Percentiles rank a stretch among this genome's conserved stretches.
These are phyloP conservation scores for Halictus quadricinctus DNA, from an alignment of 2,888 invertebrate species.

Conservation along the genomic window DNA sequence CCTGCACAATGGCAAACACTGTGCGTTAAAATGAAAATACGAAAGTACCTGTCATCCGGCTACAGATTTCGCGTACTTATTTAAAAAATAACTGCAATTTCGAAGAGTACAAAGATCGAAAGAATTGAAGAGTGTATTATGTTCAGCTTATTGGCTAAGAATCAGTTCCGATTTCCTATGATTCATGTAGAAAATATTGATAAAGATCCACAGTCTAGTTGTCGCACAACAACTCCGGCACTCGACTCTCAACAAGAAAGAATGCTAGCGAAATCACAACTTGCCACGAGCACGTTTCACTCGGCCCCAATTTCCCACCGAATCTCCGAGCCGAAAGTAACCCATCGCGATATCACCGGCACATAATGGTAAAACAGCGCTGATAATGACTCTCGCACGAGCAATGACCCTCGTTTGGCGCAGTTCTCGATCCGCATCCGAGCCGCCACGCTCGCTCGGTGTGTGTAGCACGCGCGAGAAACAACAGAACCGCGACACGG, in stretches of 20 bases:
- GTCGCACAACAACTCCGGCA: neutral
- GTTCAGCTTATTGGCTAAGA: neutral
- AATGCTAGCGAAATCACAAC: neutral
- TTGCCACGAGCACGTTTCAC: neutral
- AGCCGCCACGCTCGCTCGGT: neutral
- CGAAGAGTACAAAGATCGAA: neutral
- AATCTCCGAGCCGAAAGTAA: neutral
- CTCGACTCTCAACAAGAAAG: neutral
- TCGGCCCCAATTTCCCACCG: neutral
- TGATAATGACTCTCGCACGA: constrained; percentile 28
- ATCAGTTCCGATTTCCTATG: too few relatives aligned
- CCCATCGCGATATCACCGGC: constrained; percentile 5
- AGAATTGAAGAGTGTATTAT: neutral
- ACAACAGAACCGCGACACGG: neutral
- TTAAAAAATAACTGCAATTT: neutral
- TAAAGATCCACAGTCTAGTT: neutral
- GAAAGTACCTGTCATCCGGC: neutral
- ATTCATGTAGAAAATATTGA: neutral
- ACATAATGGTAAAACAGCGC: neutral
- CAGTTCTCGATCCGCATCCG: neutral
- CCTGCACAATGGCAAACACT: neutral
- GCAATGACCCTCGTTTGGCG: constrained; percentile 47
- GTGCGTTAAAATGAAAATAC: neutral
- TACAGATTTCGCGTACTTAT: neutral
- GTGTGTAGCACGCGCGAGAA: neutral